phyloP scores from a whole-genome alignment of 2,113 vertebrate species.

The Cephalopterus ornatus region DNA sequence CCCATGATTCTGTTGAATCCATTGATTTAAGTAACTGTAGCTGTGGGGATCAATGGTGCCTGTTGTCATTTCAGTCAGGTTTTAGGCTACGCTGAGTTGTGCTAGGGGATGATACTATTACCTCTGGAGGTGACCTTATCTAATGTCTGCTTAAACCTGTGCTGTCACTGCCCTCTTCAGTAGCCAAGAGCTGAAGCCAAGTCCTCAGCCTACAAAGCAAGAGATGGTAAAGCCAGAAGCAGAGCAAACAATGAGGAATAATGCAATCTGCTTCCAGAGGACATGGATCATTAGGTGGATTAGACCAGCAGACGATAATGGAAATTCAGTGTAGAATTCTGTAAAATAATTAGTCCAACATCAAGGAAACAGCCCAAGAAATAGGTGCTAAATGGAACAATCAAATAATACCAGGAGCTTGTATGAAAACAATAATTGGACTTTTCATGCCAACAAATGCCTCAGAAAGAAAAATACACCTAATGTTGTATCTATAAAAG shows the following conservation, averaged over 20 bases:
- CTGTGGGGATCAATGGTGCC: not conserved
- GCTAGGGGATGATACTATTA: not conserved
- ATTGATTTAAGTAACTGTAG: not conserved
- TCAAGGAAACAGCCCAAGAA: not conserved
- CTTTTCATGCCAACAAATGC: not conserved
- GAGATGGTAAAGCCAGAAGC: not conserved
- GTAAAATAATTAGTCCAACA: conserved; percentile 37
- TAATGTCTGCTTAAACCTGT: not conserved
- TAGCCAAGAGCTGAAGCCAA: not conserved
- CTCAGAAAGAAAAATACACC: not conserved
- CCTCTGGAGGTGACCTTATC: not conserved
- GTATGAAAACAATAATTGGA: not conserved
- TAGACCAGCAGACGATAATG: conserved; percentile 25
- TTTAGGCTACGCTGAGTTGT: not conserved
- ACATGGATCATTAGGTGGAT: conserved; percentile 53
- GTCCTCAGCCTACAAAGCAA: not conserved
- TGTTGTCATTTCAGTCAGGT: not conserved
- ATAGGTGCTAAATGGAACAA: conserved; percentile 9
- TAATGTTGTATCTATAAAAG: not conserved
- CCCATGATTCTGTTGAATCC: not conserved
- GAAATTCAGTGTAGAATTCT: conserved; percentile 21
- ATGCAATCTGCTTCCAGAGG: conserved; percentile 25
- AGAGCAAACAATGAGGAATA: conserved; percentile 42
- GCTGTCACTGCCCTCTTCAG: not conserved
- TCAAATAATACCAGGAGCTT: not conserved